These are phyloP conservation scores for Tricholauxania praeusta DNA, from an alignment of 2,888 invertebrate species.

Conservation along the genomic window DNA sequence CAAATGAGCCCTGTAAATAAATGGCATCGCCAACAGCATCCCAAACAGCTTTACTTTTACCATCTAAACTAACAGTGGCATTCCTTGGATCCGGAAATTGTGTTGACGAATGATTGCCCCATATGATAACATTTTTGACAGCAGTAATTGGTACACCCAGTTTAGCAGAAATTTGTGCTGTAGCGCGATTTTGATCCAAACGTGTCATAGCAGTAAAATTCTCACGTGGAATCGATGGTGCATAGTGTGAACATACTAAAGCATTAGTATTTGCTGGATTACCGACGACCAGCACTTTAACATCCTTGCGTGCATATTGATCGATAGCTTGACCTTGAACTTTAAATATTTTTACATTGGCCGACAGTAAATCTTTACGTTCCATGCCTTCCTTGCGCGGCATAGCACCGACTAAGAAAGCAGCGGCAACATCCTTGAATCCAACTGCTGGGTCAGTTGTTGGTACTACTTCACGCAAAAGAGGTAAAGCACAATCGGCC, in stretches of 20 bases:
- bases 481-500: conserved; percentile 93
- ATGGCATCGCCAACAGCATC: conserved; percentile 83
- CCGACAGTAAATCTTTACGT: conserved; percentile 95
- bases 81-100: conserved; percentile 95
- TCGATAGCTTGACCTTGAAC: conserved; percentile 95
- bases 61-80: conserved; percentile 73
- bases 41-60: conserved; percentile 72
- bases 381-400: conserved; percentile 99
- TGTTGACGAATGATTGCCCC: conserved; percentile 99
- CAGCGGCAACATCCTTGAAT: conserved; percentile 96
- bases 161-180: conserved; percentile 86
- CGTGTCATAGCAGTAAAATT: conserved; percentile 99
- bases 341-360: conserved; percentile 98
- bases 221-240: conserved; percentile 93
- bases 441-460: conserved; percentile 90
- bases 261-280: conserved; percentile 99
- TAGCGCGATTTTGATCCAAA: conserved; percentile 97
- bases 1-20: conserved; percentile 85
- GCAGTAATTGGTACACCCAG: conserved; percentile 77
- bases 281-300: conserved; percentile 96
- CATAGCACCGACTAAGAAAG: conserved; percentile 98
- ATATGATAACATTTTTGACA: conserved; percentile 93
- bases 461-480: conserved; percentile 85
- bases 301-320: conserved; percentile 88
- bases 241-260: conserved; percentile 93